phyloP scores from a whole-genome alignment of 2,888 invertebrate genomes.

The Fabriciana adippe region DNA sequence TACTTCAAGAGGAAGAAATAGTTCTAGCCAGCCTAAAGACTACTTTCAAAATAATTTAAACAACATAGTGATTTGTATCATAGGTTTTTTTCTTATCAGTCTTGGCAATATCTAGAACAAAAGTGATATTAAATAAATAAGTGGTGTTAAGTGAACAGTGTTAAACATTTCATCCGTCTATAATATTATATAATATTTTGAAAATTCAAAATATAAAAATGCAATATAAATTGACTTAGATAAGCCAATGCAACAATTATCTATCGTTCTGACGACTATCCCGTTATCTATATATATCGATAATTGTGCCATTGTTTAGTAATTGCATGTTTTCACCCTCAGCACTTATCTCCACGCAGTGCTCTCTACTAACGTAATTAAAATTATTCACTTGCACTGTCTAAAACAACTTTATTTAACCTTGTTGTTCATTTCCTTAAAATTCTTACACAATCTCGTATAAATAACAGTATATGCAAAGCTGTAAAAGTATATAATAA shows the following conservation, averaged over 20 bases:
- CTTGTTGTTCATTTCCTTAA: constrained; percentile 31
- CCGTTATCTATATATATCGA: constrained; percentile 29
- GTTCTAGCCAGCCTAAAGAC: too few relatives aligned
- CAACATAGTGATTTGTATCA: neutral
- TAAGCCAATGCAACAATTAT: constrained; percentile 16
- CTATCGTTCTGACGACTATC: constrained; percentile 5
- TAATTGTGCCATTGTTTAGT: constrained; percentile 29
- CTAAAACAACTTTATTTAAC: constrained; percentile 9
- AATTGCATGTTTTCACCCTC: constrained; percentile 25
- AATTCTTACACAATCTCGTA: constrained; percentile 28
- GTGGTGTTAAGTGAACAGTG: too few relatives aligned
- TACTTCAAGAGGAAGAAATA: neutral
- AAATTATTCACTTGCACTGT: neutral
- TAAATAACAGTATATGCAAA: constrained; percentile 10
- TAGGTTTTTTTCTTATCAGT: too few relatives aligned
- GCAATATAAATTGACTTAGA: neutral
- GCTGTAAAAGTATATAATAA: constrained; percentile 23
- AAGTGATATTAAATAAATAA: too few relatives aligned
- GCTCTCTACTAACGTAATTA: constrained; percentile 1
- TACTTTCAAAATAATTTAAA: neutral
- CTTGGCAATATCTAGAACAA: too few relatives aligned
- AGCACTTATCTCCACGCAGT: constrained; percentile 22
- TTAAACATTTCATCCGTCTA: too few relatives aligned
- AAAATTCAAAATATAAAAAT: neutral
- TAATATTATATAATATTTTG: too few relatives aligned